Conservation (phyloP, 2,797 vertebrate species). For the Rhinophrynus dorsalis region DNA sequence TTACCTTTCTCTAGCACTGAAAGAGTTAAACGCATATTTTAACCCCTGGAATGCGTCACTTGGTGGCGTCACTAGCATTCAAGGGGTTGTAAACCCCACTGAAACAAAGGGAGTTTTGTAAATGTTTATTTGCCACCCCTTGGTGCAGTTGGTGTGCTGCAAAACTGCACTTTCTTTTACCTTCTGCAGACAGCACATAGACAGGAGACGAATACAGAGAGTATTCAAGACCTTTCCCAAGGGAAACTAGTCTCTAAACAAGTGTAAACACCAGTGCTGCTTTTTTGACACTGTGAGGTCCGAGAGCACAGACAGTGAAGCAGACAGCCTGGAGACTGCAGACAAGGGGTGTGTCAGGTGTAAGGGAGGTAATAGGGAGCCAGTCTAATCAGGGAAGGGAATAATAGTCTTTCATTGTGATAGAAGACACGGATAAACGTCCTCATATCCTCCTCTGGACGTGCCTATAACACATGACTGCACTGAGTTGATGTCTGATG, state of each 20-base stretch:
- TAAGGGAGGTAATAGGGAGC: neutral
- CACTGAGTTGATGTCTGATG: too few relatives aligned
- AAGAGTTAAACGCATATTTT: too few relatives aligned
- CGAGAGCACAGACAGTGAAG: neutral
- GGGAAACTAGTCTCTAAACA: conserved; percentile 12
- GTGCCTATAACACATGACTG: neutral
- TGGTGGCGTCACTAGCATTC: too few relatives aligned
- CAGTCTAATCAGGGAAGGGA: neutral
- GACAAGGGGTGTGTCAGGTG: conserved; percentile 4
- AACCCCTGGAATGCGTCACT: too few relatives aligned
- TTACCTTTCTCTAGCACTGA: too few relatives aligned
- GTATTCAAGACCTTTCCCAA: neutral
- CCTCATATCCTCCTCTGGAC: neutral
- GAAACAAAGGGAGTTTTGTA: too few relatives aligned
- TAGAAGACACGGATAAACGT: neutral
- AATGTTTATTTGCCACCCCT: too few relatives aligned
- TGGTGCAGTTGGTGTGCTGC: too few relatives aligned
- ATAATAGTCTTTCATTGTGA: neutral
- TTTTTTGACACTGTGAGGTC: neutral
- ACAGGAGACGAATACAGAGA: neutral
- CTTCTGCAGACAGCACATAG: too few relatives aligned
- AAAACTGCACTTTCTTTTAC: too few relatives aligned
- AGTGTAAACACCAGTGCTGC: conserved; percentile 1
- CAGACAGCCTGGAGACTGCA: conserved; percentile 20
- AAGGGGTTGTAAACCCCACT: too few relatives aligned